Evolutionary conservation across 2,113 vertebrate genomes (phyloP).

Genomic region (Rafetus swinhoei): DNA sequence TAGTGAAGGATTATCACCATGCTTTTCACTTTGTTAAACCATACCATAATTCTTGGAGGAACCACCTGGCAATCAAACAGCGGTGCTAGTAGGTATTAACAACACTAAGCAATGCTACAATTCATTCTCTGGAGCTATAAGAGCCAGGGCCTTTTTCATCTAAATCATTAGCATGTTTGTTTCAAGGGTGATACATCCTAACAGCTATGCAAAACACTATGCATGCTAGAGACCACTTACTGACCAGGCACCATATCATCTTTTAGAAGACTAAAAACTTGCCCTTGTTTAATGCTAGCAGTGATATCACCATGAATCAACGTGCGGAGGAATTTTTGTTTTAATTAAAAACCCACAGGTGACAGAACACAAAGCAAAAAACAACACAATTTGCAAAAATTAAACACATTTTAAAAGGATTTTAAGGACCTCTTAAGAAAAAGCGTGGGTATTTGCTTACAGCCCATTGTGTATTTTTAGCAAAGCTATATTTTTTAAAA

Average conservation of each 20-base stretch:
- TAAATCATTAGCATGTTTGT: not conserved
- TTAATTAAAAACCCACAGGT: not conserved
- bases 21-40: not conserved
- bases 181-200: not conserved
- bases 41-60: not conserved
- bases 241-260: rapidly evolving
- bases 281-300: not conserved
- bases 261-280: not conserved
- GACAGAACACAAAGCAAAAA: not conserved
- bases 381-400: not conserved
- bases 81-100: not conserved
- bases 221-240: not conserved
- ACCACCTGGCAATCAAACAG: not conserved
- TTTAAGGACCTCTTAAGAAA: not conserved
- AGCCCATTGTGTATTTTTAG: constrained; percentile 27
- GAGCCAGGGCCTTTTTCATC: not conserved
- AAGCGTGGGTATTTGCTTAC: constrained; percentile 29
- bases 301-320: not conserved
- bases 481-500: not conserved
- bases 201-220: not conserved
- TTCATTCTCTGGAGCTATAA: not conserved
- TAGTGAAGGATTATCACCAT: not conserved
- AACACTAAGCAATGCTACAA: not conserved
- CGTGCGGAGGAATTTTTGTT: not conserved
- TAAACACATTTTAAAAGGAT: not conserved